phyloP scores from a whole-genome alignment of 2,888 invertebrate genomes.

The Mimumesa dahlbomi region DNA sequence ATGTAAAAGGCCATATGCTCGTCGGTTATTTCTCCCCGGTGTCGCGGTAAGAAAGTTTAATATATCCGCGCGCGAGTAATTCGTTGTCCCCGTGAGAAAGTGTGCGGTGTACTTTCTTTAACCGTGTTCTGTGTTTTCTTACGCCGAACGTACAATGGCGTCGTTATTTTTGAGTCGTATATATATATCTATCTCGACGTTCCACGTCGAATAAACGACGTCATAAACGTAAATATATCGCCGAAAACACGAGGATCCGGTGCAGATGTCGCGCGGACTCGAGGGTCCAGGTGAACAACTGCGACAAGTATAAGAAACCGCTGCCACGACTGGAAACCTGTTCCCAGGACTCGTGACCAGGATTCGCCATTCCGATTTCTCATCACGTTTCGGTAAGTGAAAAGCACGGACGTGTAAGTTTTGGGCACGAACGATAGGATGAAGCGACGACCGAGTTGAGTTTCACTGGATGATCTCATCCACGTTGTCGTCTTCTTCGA shows the following conservation, averaged over 20 bases:
- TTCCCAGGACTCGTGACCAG: constrained; percentile 14
- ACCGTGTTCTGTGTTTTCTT: no score
- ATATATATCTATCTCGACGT: no score
- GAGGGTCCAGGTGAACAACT: constrained; percentile 25
- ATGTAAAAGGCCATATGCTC: no score
- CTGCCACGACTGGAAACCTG: constrained; percentile 7
- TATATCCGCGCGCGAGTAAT: no score
- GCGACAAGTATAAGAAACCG: constrained; percentile 38
- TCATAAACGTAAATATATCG: constrained; percentile 20
- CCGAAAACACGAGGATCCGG: constrained; percentile 19
- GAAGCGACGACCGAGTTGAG: constrained; percentile 10
- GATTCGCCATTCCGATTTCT: constrained; percentile 50
- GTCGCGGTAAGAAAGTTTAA: no score
- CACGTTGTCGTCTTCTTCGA: constrained; percentile 5
- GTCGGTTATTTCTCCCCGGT: no score
- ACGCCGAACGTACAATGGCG: no score
- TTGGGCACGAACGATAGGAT: constrained; percentile 35
- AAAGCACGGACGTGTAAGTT: constrained; percentile 57
- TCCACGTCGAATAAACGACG: no score
- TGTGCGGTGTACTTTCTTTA: no score
- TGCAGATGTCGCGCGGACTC: constrained; percentile 32
- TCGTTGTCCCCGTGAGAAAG: no score
- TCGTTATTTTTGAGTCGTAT: no score
- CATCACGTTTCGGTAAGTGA: constrained; percentile 64
- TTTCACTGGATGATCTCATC: constrained; percentile 41